Conservation (phyloP, 2,797 vertebrate species). For the Enteromius argenteus region DNA sequence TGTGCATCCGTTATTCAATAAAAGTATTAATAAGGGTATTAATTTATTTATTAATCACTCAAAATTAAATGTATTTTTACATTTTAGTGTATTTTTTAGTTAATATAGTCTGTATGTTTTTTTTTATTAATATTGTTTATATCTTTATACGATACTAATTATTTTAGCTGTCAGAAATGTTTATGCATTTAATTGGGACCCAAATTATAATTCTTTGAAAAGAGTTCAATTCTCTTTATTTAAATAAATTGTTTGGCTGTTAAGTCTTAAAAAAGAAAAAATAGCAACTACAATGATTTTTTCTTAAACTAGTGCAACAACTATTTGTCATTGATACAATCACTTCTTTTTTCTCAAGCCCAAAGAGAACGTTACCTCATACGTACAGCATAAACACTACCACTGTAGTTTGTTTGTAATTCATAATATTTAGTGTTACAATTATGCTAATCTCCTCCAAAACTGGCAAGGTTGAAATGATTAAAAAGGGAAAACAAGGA, state of each 20-base stretch:
- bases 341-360: background rate
- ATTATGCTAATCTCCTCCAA: background rate
- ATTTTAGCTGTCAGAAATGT: background rate
- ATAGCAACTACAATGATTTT: background rate
- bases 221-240: background rate
- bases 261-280: background rate
- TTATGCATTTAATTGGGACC: background rate
- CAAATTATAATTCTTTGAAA: background rate
- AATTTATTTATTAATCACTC: too few species aligned
- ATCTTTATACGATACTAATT: background rate
- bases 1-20: too few species aligned
- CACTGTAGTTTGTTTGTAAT: background rate
- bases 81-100: too few species aligned
- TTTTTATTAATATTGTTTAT: background rate
- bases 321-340: background rate
- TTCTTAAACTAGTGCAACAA: background rate
- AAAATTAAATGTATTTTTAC: too few species aligned
- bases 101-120: too few species aligned
- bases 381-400: background rate
- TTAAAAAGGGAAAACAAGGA: conserved; percentile 10
- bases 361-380: background rate
- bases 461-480: background rate
- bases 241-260: background rate
- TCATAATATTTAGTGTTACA: conserved; percentile 50
- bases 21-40: too few species aligned